A percentile compares a stretch with the other conserved stretches of the same genome.
phyloP scores from a whole-genome alignment of 2,888 invertebrate genomes.

The Perithous albicinctus region DNA sequence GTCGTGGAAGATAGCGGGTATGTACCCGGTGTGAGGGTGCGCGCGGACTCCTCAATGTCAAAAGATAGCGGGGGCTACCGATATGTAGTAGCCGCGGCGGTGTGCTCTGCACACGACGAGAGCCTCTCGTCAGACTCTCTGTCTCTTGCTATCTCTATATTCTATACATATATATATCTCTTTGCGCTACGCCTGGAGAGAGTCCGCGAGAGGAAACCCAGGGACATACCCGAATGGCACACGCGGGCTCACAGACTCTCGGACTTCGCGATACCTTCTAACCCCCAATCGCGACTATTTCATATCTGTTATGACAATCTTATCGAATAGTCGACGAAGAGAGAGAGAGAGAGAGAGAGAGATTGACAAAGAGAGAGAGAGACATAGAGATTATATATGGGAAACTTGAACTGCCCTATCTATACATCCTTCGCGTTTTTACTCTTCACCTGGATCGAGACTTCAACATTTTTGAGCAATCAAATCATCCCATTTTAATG shows the following conservation, averaged over 20 bases:
- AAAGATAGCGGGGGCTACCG: constrained; percentile 76
- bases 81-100: constrained; percentile 58
- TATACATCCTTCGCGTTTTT: not conserved
- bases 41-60: constrained; percentile 78
- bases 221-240: constrained; percentile 22
- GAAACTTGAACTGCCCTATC: constrained; percentile 21
- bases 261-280: constrained; percentile 38
- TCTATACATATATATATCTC: constrained; percentile 3
- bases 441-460: not conserved
- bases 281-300: constrained; percentile 32
- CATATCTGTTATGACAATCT: constrained; percentile 53
- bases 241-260: constrained; percentile 18
- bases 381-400: too few relatives aligned
- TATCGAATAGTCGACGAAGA: constrained; percentile 59
- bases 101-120: not conserved
- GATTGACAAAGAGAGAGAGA: too few relatives aligned
- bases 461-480: constrained; percentile 13
- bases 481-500: constrained; percentile 40
- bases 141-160: not conserved
- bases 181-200: constrained; percentile 4
- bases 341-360: too few relatives aligned
- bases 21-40: constrained; percentile 42
- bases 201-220: constrained; percentile 21
- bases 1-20: constrained; percentile 26
- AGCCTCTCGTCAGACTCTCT: constrained; percentile 1